These are phyloP conservation scores for Orthonyx spaldingii DNA, from an alignment of 2,113 vertebrate genomes.

Conservation along the genomic window DNA sequence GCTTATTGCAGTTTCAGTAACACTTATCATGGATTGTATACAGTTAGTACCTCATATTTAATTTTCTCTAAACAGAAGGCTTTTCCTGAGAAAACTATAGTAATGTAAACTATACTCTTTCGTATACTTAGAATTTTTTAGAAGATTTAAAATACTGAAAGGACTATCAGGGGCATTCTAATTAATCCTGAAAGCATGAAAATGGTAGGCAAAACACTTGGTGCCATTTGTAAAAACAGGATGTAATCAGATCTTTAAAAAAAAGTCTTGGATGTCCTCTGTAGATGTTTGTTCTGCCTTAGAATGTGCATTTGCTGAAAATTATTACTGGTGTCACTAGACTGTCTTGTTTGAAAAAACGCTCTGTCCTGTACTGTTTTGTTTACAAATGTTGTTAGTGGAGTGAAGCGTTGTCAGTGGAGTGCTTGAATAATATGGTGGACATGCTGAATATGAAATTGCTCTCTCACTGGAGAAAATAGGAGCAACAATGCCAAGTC, in stretches of 20 bases:
- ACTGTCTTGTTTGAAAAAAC: neutral
- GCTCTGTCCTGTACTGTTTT: neutral
- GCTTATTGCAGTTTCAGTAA: neutral
- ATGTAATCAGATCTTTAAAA: neutral
- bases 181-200: constrained; percentile 13
- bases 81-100: neutral
- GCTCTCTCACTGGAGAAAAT: neutral
- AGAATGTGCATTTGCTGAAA: neutral
- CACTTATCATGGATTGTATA: neutral
- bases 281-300: neutral
- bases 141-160: neutral
- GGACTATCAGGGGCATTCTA: neutral
- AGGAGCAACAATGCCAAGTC: neutral
- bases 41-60: neutral
- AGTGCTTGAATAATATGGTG: neutral
- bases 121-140: neutral
- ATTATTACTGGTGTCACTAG: neutral
- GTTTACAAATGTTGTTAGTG: neutral
- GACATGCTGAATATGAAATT: neutral
- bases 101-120: neutral
- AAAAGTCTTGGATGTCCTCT: neutral
- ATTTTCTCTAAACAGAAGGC: constrained; percentile 14
- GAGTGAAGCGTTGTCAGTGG: neutral
- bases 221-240: neutral
- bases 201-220: neutral